Evolutionary conservation across 2,797 vertebrate species (phyloP), one percentile per base, ranked within the genome.

Genomic region (Uromys caudimaculatus): DNA sequence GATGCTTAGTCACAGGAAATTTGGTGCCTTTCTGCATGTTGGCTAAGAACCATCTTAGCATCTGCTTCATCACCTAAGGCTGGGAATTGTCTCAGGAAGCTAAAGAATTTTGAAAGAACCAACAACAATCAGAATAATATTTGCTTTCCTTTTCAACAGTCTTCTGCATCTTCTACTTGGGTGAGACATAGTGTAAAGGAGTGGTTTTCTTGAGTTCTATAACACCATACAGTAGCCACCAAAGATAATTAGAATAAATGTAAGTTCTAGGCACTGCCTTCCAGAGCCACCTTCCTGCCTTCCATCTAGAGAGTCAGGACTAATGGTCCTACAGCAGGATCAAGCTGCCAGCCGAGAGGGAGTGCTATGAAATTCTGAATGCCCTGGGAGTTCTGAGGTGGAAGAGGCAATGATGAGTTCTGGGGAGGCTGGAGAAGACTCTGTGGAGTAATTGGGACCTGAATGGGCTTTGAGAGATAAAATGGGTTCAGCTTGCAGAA

Each of bases 1-100:
- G 78, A 58, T 94, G 95, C 86, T 95, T 95, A 95, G 93, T 97
- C 97, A 97, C 69, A 95, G 87, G 76, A 89, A 90, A 44, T 29
- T 89, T 21, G 54, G 29, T 91, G 89, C 16, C 41, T 92, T 38
- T 87, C n/a, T 93, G 84, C 52, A 58, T 54, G 9, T 9, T 96
- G 86, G 76, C 90, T 79, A 89, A 76, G 93, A 96, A 91, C 91
- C 52, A 89, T 73, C 60, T 93, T 32, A 93, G 93, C 78, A 41
- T 93, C 89, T 92, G 16, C 83, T 47, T 76, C 71, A 52, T n/a
- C 77, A 67, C 79, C n/a, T 41, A 78, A 56, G 78, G 56, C 86
- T 92, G 85, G 82, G 50, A 83, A 24, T 95, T 79, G 44, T 69
- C 83, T 96, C 73, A 90, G 77, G 90, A 78, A 96, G 29, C 69